These are phyloP conservation scores for Ammodytes marinus DNA, from an alignment of 2,113 vertebrate genomes.

Conservation along the genomic window DNA sequence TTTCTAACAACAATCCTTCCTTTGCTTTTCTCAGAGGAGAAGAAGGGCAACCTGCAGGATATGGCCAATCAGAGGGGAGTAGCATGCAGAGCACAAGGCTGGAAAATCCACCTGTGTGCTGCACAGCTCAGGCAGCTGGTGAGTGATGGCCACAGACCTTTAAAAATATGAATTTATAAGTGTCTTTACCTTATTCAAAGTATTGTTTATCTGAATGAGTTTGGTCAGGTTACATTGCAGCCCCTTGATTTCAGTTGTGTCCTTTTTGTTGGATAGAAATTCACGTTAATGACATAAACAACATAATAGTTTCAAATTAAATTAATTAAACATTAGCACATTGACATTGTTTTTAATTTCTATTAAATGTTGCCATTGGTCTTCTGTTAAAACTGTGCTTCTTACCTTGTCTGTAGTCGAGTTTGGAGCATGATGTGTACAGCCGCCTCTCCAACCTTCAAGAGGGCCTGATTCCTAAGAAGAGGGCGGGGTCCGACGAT, in stretches of 20 bases:
- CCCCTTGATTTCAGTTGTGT: not conserved
- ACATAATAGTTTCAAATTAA: too few species aligned
- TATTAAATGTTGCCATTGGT: too few species aligned
- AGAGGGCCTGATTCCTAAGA: constrained; percentile 98
- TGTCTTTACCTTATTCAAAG: too few species aligned
- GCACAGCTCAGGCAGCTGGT: constrained; percentile 97
- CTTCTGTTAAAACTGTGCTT: not conserved
- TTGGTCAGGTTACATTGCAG: not conserved
- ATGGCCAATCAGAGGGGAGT: constrained; percentile 98
- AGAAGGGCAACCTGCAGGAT: constrained; percentile 96
- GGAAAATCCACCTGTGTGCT: constrained; percentile 98
- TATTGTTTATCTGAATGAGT: not conserved
- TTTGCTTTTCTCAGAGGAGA: constrained; percentile 89
- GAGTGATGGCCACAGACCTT: constrained; percentile 69
- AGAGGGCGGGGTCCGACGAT: constrained; percentile 94
- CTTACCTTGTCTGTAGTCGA: constrained; percentile 84
- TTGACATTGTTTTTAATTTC: not conserved
- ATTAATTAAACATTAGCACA: too few species aligned
- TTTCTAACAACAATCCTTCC: not conserved
- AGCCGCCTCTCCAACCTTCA: constrained; percentile 95
- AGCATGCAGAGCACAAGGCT: constrained; percentile 96
- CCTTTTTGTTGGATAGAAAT: not conserved
- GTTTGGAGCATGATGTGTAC: constrained; percentile 96
- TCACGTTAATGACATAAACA: not conserved
- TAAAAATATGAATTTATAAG: not conserved